Evolutionary conservation across 2,888 invertebrate species (phyloP), one percentile per base, ranked within the genome.

Genomic region (Philopedon plagiatum): DNA sequence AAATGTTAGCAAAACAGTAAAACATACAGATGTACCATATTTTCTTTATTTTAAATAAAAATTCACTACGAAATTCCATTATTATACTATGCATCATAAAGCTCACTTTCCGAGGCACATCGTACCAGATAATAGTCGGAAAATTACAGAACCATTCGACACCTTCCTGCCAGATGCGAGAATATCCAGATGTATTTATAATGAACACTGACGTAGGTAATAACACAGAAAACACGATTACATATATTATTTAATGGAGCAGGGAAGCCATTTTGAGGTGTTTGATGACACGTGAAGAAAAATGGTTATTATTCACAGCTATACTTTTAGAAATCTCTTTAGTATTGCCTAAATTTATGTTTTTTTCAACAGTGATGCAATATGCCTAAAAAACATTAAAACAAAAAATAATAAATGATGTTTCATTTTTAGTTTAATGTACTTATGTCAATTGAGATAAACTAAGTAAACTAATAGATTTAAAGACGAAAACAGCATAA

Each of bases 141-240:
- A 58, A 39, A 37, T 58, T 41, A 41, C 58, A 41, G 41, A 58
- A 39, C 21, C 39, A 58, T 58, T 58, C 41, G 58, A 58, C 58
- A 58, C 58, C 58, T 58, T 58, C 39, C 39, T 58, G 23, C 58
- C 58, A 41, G 58, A 41, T 58, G 58, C 51, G 51, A 58, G 26
- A 58, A 39, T 41, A 39, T 39, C 58, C 58, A 58, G 58, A 58
- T 58, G 58, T 58, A 58, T 58, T 58, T 58, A 58, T 58, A 58
- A 58, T 58, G 58, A 58, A 39, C 58, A 41, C 15, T 11, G 58
- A 21, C 39, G 58, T 58, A 58, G 58, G 58, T 23, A 39, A 41
- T 58, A 58, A 41, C 41, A 21, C 39, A 11, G 41, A 39, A 58
- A 58, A 58, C 26, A 37, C 39, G 37, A 39, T 57, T 26, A 41